Evolutionary conservation across 2,797 vertebrate genomes (phyloP), one percentile per base, ranked within the genome.

Genomic region (Neosilurus hyrtlii): DNA sequence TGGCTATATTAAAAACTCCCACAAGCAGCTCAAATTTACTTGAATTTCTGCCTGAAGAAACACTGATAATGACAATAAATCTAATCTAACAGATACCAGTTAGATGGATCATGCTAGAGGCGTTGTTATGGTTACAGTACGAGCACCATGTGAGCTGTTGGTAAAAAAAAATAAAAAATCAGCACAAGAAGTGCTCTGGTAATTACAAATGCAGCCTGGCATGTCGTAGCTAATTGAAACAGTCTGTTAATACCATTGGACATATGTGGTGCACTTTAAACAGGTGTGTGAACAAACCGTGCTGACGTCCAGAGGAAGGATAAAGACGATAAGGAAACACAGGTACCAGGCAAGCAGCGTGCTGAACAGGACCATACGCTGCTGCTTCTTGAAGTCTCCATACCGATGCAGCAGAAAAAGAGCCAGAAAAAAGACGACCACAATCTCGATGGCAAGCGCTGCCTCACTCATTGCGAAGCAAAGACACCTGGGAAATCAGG

Each of bases 251-350:
- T 1, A 68, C 20, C 14, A 15, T 80, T 30, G 35, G 6, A 0
- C 2, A 9, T 56, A 24, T 8, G 2, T 35, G 43, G 56, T 22
- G 22, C 6, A 56, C 22, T 9, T 24, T 22, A 56, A 68, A 37
- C 15, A 8, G 20, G n/a, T 9, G 7, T 61, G 12, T 66, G 76
- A 12, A 90, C 96, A 92, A 90, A 99, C 97, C 95, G 97, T 98
- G 91, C 96, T 98, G 89, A 99, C 97, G 87, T 99, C 98, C 91
- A 99, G 92, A 0, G 98, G 98, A 67, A 99, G 86, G 87, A 98
- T 98, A 90, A 99, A 98, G 77, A 99, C 96, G 86, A 99, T 99
- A 87, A 99, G 96, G 91, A 99, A 98, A 89, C 98, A 99, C 88
- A 99, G 96, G 90, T 98, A 98, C 97, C 97, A 99, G 89, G 97